Conservation (phyloP, 2,888 invertebrate genomes). For the Torymus aiolomorphi region DNA sequence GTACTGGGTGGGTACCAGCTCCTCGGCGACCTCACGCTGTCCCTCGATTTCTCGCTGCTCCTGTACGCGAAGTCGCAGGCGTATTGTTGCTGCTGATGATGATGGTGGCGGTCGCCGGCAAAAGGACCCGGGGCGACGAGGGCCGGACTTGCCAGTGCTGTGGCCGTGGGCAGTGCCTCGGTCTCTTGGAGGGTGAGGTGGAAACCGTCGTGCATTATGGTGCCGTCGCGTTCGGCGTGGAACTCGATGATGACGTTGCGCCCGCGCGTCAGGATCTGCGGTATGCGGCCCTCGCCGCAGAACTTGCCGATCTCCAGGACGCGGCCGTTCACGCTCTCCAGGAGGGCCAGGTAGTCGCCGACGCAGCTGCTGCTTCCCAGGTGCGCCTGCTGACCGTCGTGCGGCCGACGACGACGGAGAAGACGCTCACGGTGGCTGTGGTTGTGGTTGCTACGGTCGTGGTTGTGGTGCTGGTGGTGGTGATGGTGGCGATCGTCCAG, state of each 20-base stretch:
- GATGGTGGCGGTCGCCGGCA: slow-evolving; percentile 51
- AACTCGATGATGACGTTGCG: slow-evolving; percentile 68
- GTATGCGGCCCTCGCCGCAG: slow-evolving; percentile 68
- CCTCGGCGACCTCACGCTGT: slow-evolving; percentile 64
- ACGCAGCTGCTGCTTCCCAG: slow-evolving; percentile 60
- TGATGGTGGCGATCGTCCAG: neutral
- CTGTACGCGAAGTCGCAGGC: slow-evolving; percentile 66
- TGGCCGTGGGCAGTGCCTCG: slow-evolving; percentile 41
- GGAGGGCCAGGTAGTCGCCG: slow-evolving; percentile 67
- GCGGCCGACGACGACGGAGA: slow-evolving; percentile 56
- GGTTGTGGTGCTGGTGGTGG: slow-evolving; percentile 39
- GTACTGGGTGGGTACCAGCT: slow-evolving; percentile 69
- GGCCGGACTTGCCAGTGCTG: slow-evolving; percentile 25
- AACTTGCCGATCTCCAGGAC: slow-evolving; percentile 67
- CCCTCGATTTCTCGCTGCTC: slow-evolving; percentile 63
- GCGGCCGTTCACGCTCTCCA: slow-evolving; percentile 67
- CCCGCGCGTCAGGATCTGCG: slow-evolving; percentile 67
- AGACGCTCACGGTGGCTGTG: slow-evolving; percentile 50
- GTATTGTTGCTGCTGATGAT: too few species aligned
- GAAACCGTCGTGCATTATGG: slow-evolving; percentile 70
- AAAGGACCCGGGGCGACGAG: neutral
- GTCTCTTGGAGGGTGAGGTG: slow-evolving; percentile 67
- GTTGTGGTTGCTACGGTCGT: neutral
- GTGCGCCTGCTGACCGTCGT: slow-evolving; percentile 25
- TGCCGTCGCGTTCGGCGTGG: slow-evolving; percentile 67